These are phyloP conservation scores for Caenorhabditis imperialis DNA, from an alignment of 2,888 invertebrate species.

Conservation along the genomic window DNA sequence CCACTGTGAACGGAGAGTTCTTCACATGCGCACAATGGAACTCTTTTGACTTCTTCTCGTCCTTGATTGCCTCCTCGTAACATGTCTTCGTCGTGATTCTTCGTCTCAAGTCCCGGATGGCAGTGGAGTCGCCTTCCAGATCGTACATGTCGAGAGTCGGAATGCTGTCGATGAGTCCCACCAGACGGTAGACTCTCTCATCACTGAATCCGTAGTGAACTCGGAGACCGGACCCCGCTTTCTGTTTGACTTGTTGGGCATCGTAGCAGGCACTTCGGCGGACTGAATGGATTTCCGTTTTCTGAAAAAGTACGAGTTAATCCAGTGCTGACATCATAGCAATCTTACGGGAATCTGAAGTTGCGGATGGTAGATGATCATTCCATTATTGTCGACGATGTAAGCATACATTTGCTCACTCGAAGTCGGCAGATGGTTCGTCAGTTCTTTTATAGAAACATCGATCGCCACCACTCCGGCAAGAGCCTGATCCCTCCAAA, in stretches of 20 bases:
- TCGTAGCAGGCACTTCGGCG: conserved; percentile 76
- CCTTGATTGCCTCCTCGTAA: conserved; percentile 44
- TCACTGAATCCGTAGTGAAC: conserved; percentile 76
- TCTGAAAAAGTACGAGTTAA: conserved; percentile 55
- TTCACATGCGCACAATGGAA: conserved; percentile 55
- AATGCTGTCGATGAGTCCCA: conserved; percentile 74
- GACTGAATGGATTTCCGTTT: conserved; percentile 70
- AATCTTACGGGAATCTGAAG: conserved; percentile 65
- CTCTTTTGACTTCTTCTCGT: conserved; percentile 54
- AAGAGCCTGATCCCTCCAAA: conserved; percentile 57
- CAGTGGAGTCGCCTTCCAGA: conserved; percentile 65
- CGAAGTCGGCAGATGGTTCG: conserved; percentile 47
- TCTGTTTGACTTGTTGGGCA: conserved; percentile 58
- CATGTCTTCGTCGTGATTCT: conserved; percentile 65
- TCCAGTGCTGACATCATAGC: background rate
- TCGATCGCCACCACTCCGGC: conserved; percentile 68
- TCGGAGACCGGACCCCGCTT: conserved; percentile 59
- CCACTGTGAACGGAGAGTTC: conserved; percentile 61
- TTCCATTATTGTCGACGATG: conserved; percentile 76
- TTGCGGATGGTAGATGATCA: conserved; percentile 75
- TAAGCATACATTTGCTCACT: conserved; percentile 70
- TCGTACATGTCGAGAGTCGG: conserved; percentile 73
- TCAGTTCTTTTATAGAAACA: conserved; percentile 59
- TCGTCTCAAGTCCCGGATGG: conserved; percentile 60
- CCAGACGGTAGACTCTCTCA: conserved; percentile 70